phyloP scores from a whole-genome alignment of 1,140 invertebrate species.

The Lasaia peninsularis region DNA sequence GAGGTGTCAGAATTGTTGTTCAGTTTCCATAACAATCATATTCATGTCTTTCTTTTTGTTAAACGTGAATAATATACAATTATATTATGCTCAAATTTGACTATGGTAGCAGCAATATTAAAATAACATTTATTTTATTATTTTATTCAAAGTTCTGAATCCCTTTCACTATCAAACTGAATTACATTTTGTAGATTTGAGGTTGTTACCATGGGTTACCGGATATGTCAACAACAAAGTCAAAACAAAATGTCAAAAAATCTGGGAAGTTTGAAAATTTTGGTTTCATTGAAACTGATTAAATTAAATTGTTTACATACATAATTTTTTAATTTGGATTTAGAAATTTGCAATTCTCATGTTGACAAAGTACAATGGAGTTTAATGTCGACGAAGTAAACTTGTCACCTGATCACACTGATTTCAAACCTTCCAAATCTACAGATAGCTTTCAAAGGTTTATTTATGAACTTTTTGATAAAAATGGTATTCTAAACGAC shows the following conservation, averaged over 20 bases:
- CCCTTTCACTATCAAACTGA: background rate
- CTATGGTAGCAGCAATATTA: background rate
- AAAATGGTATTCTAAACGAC: constrained; percentile 76
- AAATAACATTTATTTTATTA: background rate
- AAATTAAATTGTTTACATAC: background rate
- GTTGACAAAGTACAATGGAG: constrained; percentile 25
- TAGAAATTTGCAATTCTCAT: background rate
- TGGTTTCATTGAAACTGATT: constrained; percentile 15
- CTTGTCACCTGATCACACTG: constrained; percentile 15
- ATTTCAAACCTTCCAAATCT: constrained; percentile 40
- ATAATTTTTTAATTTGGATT: background rate
- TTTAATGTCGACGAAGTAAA: constrained; percentile 21
- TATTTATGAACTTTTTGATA: constrained; percentile 76
- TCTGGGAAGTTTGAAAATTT: constrained; percentile 59
- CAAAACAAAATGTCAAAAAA: constrained; percentile 34
- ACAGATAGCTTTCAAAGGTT: constrained; percentile 76
- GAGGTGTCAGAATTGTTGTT: constrained; percentile 19
- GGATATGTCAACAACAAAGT: constrained; percentile 56
- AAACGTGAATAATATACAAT: background rate
- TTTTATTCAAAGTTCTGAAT: background rate
- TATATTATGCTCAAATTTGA: background rate
- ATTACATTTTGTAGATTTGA: background rate
- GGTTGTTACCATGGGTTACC: constrained; percentile 29
- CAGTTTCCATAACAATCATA: background rate
- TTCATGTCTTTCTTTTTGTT: background rate